Base-by-base conservation (phyloP, 2,888 invertebrate species). In the Fragum fragum region DNA sequence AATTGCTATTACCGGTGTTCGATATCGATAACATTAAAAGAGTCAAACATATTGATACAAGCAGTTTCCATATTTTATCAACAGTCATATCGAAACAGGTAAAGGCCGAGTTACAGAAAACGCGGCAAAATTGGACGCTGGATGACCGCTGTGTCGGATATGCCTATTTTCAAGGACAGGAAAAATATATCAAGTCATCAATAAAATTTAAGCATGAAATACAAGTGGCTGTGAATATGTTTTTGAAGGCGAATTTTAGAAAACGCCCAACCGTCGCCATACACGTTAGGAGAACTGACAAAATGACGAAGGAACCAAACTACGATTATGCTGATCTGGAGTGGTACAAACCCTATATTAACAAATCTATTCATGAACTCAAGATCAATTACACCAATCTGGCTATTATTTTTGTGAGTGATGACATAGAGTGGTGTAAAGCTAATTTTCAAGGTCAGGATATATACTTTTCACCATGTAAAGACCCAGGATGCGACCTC, bases 251-350 rank as follows among this genome's bases (percentile, higher is more conserved):
- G 9, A n/a, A n/a, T n/a, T 63, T 63, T 21, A n/a, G 21, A 63
- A 63, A 63, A n/a, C 63, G 63, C 18, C 28, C 63, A n/a, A 32
- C 63, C 1, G 63, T 63, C n/a, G 63, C 63, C 7, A 63, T 63
- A 16, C 63, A 63, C 28, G 36, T 32, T 32, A 23, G 63, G 9
- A 32, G 63, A 32, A 63, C 63, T 11, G 63, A 63, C 16, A 32
- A 28, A 29, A 32, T 63, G n/a, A 47, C 47, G 14, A 36, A 36
- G 16, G n/a, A 29, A 28, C 28, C 36, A 14, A n/a, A 18, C 18
- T 63, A 63, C 32, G 63, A 36, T 7, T 36, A 36, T 21, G 14
- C 16, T 9, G 36, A 36, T 63, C 21, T 63, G 5, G 36, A 32
- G 3, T 63, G 63, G 63, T 63, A 63, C 28, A 32, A n/a, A 28